phyloP scores from a whole-genome alignment of 92 coral and sea anemone genomes.

The Zoanthus gigantus region DNA sequence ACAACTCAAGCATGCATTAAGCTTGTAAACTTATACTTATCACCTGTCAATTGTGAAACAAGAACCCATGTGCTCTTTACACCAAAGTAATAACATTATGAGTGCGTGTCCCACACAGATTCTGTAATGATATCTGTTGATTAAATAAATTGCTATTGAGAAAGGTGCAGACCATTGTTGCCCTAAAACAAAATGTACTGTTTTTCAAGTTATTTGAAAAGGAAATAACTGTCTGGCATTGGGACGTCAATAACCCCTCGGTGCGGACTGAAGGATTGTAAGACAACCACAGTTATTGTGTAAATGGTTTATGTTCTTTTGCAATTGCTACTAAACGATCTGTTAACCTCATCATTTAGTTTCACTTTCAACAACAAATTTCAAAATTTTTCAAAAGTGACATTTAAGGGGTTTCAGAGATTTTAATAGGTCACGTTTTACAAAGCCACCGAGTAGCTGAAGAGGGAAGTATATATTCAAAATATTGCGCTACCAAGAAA shows the following conservation, averaged over 20 bases:
- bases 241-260: not conserved
- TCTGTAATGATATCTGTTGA: not conserved
- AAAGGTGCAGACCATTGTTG: not conserved
- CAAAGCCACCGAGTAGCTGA: too few species aligned
- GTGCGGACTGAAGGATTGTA: too few species aligned
- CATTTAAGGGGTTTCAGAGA: too few species aligned
- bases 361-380: too few species aligned
- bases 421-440: too few species aligned
- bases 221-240: conserved; percentile 1
- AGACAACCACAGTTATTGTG: too few species aligned
- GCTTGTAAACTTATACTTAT: not conserved
- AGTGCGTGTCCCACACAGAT: not conserved
- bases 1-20: not conserved
- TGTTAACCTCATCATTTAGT: too few species aligned
- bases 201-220: not conserved
- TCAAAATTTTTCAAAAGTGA: too few species aligned
- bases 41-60: not conserved
- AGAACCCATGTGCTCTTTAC: not conserved
- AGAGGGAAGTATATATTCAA: too few species aligned
- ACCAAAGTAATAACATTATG: not conserved
- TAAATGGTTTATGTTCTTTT: too few species aligned
- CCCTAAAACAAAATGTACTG: not conserved
- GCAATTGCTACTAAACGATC: too few species aligned
- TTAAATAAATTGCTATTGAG: not conserved
- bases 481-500: too few species aligned